Conservation (phyloP, 2,113 vertebrate genomes). For the Lagenorhynchus albirostris region DNA sequence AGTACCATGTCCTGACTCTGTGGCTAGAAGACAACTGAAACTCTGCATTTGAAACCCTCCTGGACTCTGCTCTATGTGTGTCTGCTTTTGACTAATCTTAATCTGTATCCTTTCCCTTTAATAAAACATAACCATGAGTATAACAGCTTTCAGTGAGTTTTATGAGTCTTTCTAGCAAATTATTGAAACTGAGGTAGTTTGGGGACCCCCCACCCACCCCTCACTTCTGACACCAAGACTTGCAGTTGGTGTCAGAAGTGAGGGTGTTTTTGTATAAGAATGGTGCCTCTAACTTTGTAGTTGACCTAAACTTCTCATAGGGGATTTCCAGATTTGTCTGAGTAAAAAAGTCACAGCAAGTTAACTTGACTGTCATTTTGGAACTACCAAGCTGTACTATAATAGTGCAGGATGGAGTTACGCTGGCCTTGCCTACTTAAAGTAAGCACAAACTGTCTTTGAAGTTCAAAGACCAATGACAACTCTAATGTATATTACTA, state of each 20-base stretch:
- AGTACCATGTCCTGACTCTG: neutral
- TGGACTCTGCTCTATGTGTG: neutral
- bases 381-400: neutral
- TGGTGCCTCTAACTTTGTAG: neutral
- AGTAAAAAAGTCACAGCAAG: neutral
- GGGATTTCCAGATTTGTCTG: neutral
- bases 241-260: neutral
- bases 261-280: neutral
- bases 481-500: neutral
- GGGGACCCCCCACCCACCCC: neutral
- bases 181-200: neutral
- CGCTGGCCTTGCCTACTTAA: neutral
- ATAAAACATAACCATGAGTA: neutral
- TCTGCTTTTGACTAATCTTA: neutral
- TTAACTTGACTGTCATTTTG: neutral
- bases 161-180: neutral
- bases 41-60: neutral
- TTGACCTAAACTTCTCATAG: neutral
- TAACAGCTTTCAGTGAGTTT: neutral
- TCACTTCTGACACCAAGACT: too few species aligned
- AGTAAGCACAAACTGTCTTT: constrained; percentile 18
- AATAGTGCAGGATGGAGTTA: neutral
- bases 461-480: constrained; percentile 31
- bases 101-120: neutral
- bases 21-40: neutral